Base-by-base conservation (phyloP, 2,113 vertebrate genomes). In the Rafetus swinhoei region DNA sequence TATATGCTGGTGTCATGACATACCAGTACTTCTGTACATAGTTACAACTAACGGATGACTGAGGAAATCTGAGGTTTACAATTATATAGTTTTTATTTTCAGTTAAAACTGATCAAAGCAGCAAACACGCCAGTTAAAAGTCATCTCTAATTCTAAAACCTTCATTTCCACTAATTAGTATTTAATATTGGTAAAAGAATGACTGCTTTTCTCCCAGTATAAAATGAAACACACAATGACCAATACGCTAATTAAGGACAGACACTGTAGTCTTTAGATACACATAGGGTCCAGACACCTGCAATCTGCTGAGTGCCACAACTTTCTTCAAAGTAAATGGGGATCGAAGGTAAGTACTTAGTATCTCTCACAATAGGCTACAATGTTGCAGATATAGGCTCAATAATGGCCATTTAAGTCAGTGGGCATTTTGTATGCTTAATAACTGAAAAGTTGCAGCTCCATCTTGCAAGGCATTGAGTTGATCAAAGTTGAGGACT, bases 1-100 rank as follows among this genome's bases (percentile, higher is more conserved):
- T 96, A 93, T 94, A 93, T 91, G 90, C 88, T 29, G 7, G 89
- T 95, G 93, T 87, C 82, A 25, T 91, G 95, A 97, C 96, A 84
- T 96, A 93, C 95, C 90, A 94, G 85, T 96, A 97, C 96, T 91
- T 52, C 39, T 94, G 65, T 83, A 93, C 88, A 89, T 56, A 89
- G 81, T 5, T 12, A 14, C 59, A 96, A 92, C 95, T 95, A 93
- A 95, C 85, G 65, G 85, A 90, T 84, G 91, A 90, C 87, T 90
- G 90, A 12, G 2, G 54, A 88, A 96, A 82, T 82, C 87, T 14
- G 24, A 92, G 77, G 15, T 39, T 82, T 77, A 55, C 29, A 55
- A 4, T 8, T 62, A 21, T 92, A 16, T 92, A 86, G 57, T 94
- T 93, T 79, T 86, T 50, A 52, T 87, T 92, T 86, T 90, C 92